Evolutionary conservation across 2,113 vertebrate genomes (phyloP).

Genomic region (Cynoglossus semilaevis): DNA sequence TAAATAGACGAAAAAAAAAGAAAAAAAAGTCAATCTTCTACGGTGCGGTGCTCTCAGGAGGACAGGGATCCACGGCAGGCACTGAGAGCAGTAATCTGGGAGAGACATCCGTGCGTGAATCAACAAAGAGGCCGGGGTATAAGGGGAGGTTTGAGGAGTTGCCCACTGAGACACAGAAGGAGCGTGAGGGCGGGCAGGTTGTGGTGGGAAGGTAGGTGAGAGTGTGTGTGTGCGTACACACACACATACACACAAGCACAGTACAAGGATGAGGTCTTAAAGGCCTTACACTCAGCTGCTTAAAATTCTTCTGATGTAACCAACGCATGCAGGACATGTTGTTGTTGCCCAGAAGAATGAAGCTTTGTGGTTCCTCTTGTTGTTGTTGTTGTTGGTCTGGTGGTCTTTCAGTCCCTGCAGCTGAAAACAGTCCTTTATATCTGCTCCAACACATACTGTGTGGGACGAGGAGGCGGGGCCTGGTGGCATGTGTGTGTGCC

Average conservation of each 20-base stretch:
- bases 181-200: not conserved
- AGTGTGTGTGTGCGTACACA: constrained; percentile 28
- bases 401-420: constrained; percentile 11
- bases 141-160: constrained; percentile 27
- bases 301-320: constrained; percentile 80
- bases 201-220: constrained; percentile 32
- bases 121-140: constrained; percentile 39
- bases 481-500: constrained; percentile 15
- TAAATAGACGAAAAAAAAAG: constrained; percentile 9
- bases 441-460: constrained; percentile 16
- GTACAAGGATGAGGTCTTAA: constrained; percentile 62
- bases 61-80: constrained; percentile 47
- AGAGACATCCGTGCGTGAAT: constrained; percentile 53
- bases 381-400: constrained; percentile 18
- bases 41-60: constrained; percentile 34
- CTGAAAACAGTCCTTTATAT: constrained; percentile 21
- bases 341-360: constrained; percentile 45
- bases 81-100: constrained; percentile 58
- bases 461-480: constrained; percentile 13
- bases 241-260: constrained; percentile 15
- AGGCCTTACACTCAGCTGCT: constrained; percentile 78
- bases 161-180: constrained; percentile 36
- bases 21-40: constrained; percentile 26
- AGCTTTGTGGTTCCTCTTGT: constrained; percentile 40
- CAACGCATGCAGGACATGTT: constrained; percentile 59